Percentiles rank a stretch among this genome's conserved stretches.
These are phyloP conservation scores for Eciton burchellii DNA, from an alignment of 1,140 invertebrate species.

Conservation along the genomic window DNA sequence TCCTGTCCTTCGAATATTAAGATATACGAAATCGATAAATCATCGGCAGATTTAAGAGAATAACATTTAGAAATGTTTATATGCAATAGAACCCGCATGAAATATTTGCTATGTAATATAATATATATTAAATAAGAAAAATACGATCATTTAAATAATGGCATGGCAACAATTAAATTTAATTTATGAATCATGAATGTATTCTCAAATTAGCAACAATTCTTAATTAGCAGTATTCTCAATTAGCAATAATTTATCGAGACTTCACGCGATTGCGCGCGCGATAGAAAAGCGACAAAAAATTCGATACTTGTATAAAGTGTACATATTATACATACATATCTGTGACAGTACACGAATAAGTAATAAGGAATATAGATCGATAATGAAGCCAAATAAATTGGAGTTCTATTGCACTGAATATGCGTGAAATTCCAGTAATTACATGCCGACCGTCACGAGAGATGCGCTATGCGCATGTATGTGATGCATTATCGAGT, in stretches of 20 bases:
- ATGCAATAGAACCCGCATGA: constrained; percentile 5
- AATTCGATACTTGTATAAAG: constrained; percentile 14
- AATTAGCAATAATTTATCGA: background rate
- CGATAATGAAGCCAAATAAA: constrained; percentile 11
- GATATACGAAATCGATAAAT: constrained; percentile 48
- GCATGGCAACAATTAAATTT: constrained; percentile 4
- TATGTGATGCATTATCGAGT: constrained; percentile 18
- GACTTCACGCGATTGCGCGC: background rate
- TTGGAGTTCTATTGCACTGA: background rate
- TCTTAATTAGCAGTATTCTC: too few species aligned
- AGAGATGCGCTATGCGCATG: background rate
- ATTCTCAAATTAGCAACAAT: background rate
- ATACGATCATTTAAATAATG: background rate
- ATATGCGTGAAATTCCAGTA: constrained; percentile 23
- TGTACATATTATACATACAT: background rate
- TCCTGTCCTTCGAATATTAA: constrained; percentile 13
- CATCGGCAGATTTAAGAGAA: background rate
- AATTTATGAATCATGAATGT: background rate
- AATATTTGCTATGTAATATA: background rate
- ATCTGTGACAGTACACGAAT: background rate
- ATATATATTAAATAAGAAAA: background rate
- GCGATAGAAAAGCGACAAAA: background rate
- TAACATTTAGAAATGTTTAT: constrained; percentile 3
- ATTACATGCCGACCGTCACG: background rate
- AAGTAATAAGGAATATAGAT: background rate